Conservation (phyloP, 2,113 vertebrate genomes). For the Pongo pygmaeus region DNA sequence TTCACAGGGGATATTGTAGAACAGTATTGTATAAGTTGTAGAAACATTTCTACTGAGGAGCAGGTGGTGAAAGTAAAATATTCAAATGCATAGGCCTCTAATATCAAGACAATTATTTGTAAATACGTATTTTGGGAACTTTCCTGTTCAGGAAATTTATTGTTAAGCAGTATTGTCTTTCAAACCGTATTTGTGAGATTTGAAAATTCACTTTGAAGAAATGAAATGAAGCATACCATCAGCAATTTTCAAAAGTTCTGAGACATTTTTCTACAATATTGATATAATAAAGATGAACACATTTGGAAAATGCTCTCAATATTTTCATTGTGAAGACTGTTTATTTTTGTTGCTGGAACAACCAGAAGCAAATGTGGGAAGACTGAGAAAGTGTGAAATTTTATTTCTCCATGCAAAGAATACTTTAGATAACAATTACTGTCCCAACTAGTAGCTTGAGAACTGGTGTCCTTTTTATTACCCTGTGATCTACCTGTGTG, state of each 20-base stretch:
- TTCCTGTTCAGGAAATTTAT: neutral
- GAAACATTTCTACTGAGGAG: neutral
- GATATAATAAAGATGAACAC: slow-evolving; percentile 42
- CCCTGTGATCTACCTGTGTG: neutral
- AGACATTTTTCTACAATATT: neutral
- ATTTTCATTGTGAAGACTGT: slow-evolving; percentile 43
- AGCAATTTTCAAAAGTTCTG: neutral
- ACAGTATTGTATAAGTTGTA: neutral
- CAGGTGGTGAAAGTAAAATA: neutral
- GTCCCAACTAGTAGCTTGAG: neutral
- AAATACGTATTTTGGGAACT: neutral
- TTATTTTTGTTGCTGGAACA: slow-evolving; percentile 47
- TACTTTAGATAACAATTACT: neutral
- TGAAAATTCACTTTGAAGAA: neutral
- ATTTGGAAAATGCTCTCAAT: slow-evolving; percentile 50
- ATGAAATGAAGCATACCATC: neutral
- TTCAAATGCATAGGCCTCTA: neutral
- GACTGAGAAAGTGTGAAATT: slow-evolving; percentile 18
- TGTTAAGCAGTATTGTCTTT: neutral
- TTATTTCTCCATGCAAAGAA: neutral
- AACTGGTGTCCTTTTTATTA: neutral
- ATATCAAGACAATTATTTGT: neutral
- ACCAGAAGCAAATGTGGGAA: slow-evolving; percentile 19
- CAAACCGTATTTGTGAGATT: neutral
- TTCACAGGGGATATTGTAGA: neutral